Conservation (phyloP, 2,113 vertebrate species). For the Heteronetta atricapilla region DNA sequence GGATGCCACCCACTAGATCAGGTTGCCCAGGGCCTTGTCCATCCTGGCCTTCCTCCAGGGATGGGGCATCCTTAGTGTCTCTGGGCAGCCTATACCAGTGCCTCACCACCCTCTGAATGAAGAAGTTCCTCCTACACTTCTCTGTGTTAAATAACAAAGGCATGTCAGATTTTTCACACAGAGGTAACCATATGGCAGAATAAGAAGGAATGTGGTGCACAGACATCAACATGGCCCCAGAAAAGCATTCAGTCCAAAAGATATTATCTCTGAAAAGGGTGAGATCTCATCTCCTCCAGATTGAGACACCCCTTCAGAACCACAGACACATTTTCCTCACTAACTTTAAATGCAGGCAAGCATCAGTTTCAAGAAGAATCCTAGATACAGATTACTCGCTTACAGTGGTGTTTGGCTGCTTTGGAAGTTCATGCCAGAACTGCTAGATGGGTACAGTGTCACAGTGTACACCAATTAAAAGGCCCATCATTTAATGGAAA, state of each 20-base stretch:
- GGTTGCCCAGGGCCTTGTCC: neutral
- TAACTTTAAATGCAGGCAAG: neutral
- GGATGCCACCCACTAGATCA: neutral
- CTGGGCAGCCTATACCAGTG: too few species aligned
- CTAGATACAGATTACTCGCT: neutral
- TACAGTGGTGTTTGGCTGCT: neutral
- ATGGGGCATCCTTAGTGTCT: neutral
- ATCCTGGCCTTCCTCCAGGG: neutral
- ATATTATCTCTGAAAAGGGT: neutral
- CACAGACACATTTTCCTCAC: neutral
- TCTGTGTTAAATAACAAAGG: neutral
- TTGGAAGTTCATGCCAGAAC: neutral
- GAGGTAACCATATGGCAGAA: neutral
- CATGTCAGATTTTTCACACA: neutral
- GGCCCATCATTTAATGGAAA: neutral
- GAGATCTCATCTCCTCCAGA: neutral
- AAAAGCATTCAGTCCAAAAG: neutral
- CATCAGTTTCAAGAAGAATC: neutral
- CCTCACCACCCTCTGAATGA: too few species aligned
- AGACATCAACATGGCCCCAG: neutral
- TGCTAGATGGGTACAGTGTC: neutral
- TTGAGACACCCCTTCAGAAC: neutral
- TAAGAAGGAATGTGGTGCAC: neutral
- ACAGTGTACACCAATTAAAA: fast-evolving
- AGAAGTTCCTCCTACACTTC: neutral